Base-by-base conservation (phyloP, 35 echinoderm and acorn worm species). In the Apostichopus californicus region DNA sequence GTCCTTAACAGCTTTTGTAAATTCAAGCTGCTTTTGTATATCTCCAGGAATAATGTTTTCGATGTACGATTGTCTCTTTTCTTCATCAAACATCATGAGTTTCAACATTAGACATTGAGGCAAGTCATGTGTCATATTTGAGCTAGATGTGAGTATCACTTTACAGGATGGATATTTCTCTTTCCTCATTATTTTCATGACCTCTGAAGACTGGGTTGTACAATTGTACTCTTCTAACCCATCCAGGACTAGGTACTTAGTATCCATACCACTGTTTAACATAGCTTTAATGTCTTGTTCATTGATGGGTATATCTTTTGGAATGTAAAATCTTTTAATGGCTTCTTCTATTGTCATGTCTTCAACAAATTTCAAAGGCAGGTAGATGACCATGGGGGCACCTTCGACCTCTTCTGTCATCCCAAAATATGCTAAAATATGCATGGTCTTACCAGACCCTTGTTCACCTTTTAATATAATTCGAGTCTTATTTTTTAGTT, bases 351-450 rank as follows among this genome's bases (percentile, higher is more conserved):
- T 8, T 1, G 81, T 63, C 52, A 23, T 85, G 5, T 17, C 57
- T 59, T 85, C 52, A 58, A 85, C 81, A 85, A 85, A 85, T 55
- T 58, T 85, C 56, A 85, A 24, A 59, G 81, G 81, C 14, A 85
- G 9, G 7, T 59, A 85, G 0, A 85, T 24, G 9, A 85, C 18
- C 7, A 85, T n/a, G 13, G 57, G 18, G 5, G 57, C 52, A n/a
- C 58, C 81, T 17, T 17, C 23, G n/a, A 85, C 14, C 54, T 85
- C 54, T 1, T 55, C 56, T 60, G n/a, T 73, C 11, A 10, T 17
- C 70, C 70, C 0, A 73, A 15, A 10, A 73, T 73, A 73, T 1
- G 70, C 68, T 73, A 9, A 79, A 5, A 54, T 79, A 3, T 54
- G 23, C 78, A 25, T 79, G 3, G 78, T 79, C 22, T 79, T 79